Conservation (phyloP, 2,797 vertebrate species). For the Poecilia picta region DNA sequence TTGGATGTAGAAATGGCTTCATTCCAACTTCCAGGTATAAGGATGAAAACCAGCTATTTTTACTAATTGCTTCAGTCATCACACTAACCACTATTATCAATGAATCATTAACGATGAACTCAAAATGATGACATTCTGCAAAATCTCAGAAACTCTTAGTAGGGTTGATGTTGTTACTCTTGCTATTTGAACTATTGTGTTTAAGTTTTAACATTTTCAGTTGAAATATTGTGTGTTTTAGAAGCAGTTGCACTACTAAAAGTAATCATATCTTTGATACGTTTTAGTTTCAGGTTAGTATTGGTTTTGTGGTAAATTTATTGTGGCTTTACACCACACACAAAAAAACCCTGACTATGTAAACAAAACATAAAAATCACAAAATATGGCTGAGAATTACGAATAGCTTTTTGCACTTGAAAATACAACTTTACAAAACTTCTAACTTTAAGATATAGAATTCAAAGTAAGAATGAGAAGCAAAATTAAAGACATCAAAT, state of each 20-base stretch:
- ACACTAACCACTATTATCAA: not conserved
- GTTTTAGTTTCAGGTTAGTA: not conserved
- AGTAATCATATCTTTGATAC: not conserved
- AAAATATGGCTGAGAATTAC: not conserved
- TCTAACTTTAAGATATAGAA: not conserved
- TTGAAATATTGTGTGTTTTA: not conserved
- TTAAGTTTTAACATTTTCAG: not conserved
- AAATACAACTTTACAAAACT: not conserved
- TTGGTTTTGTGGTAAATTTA: not conserved
- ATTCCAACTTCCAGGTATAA: not conserved
- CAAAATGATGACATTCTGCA: not conserved
- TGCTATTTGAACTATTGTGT: not conserved
- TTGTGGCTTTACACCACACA: not conserved
- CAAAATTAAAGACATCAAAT: not conserved
- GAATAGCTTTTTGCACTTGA: not conserved
- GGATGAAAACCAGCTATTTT: not conserved
- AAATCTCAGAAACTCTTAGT: not conserved
- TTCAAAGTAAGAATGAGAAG: not conserved
- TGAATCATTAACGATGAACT: not conserved
- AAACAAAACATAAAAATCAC: not conserved
- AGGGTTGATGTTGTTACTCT: not conserved
- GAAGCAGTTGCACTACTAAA: not conserved
- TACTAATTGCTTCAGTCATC: not conserved
- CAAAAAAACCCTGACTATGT: not conserved
- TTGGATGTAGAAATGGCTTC: not conserved